These are phyloP conservation scores for Microcebus murinus DNA, from an alignment of 2,113 vertebrate genomes.

Conservation along the genomic window DNA sequence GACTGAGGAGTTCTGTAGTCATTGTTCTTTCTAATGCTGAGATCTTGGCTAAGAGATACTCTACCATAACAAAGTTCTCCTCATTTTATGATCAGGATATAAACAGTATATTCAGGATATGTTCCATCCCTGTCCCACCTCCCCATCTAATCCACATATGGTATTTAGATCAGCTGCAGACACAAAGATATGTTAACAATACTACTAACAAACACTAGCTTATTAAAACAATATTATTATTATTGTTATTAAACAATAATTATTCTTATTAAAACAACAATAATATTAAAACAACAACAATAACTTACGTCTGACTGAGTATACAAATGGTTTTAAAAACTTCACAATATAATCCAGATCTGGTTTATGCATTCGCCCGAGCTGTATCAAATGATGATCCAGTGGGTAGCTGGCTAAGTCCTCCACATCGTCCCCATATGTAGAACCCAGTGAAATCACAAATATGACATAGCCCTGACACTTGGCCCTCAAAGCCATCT, in stretches of 20 bases:
- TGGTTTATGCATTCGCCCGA: slow-evolving; percentile 72
- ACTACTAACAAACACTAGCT: neutral
- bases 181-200: neutral
- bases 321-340: slow-evolving; percentile 77
- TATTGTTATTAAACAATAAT: no score
- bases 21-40: neutral
- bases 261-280: slow-evolving; percentile 1
- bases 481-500: slow-evolving; percentile 74
- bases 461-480: slow-evolving; percentile 81
- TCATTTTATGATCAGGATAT: neutral
- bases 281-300: slow-evolving; percentile 22
- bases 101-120: neutral
- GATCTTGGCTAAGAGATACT: neutral
- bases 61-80: neutral
- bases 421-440: slow-evolving; percentile 44
- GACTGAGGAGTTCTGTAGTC: neutral
- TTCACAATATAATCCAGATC: slow-evolving; percentile 78
- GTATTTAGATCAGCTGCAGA: neutral
- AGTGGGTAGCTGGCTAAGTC: slow-evolving; percentile 78
- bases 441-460: slow-evolving; percentile 78
- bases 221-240: neutral
- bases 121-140: neutral
- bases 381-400: slow-evolving; percentile 79
- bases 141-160: neutral
- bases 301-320: slow-evolving; percentile 81